phyloP scores from a whole-genome alignment of 2,888 invertebrate genomes.

The Teleogryllus oceanicus region DNA sequence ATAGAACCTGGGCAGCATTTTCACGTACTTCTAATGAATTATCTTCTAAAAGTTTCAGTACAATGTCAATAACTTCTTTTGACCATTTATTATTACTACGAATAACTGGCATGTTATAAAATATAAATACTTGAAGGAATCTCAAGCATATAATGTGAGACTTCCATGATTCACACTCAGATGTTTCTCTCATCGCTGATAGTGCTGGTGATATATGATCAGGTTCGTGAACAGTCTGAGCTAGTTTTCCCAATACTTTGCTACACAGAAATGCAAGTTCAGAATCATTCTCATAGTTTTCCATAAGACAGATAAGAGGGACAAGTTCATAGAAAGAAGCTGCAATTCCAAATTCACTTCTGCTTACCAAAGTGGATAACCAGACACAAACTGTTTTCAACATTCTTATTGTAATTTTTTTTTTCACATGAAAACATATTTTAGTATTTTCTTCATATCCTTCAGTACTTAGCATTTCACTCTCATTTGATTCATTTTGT shows the following conservation, averaged over 20 bases:
- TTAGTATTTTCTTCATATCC: neutral
- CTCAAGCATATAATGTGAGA: slow-evolving; percentile 63
- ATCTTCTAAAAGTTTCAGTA: slow-evolving; percentile 66
- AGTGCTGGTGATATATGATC: neutral
- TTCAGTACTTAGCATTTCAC: neutral
- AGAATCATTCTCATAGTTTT: neutral
- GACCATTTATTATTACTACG: slow-evolving; percentile 52
- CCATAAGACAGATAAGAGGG: neutral
- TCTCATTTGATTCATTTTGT: neutral
- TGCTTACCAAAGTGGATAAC: neutral
- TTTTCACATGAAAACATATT: neutral
- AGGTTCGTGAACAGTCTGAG: neutral
- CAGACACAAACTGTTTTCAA: neutral
- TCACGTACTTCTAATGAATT: slow-evolving; percentile 75
- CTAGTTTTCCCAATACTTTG: neutral
- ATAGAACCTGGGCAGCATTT: slow-evolving; percentile 75
- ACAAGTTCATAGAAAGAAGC: neutral
- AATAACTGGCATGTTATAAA: slow-evolving; percentile 67
- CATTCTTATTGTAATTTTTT: neutral
- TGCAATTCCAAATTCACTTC: neutral
- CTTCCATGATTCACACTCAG: slow-evolving; percentile 60
- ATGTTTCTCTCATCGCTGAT: neutral
- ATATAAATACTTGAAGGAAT: slow-evolving; percentile 67
- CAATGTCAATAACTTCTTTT: slow-evolving; percentile 55
- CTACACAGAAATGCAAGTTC: neutral